Evolutionary conservation across 2,797 vertebrate genomes (phyloP), one percentile per base, ranked within the genome.

Genomic region (Falco peregrinus): DNA sequence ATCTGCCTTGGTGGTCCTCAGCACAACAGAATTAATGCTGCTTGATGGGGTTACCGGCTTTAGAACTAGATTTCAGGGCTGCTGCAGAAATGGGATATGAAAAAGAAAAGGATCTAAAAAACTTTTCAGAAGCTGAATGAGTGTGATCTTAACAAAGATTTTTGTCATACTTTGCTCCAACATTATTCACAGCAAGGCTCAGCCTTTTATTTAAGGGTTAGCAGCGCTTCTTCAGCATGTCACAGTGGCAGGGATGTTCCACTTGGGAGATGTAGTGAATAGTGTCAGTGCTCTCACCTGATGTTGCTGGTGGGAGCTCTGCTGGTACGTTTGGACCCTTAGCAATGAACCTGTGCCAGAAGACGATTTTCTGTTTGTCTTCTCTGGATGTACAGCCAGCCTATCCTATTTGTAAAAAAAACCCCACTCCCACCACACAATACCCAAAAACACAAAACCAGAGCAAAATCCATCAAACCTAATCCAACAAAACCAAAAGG

Each of bases 241-340:
- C 20, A 9, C 3, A 0, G 18, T 9, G 28, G 26, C 11, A 12
- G 47, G 29, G 18, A 16, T 61, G 8, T 47, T 35, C 1, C 16
- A 4, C 13, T 11, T 7, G 8, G 63, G 22, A 10, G 37, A 9
- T 20, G 7, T 4, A 16, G 24, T 1, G 12, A 48, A 10, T 14
- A 3, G 12, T 11, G 20, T 10, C n/a, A 5, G 26, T 11, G 41
- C n/a, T 57, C 31, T 57, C 5, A 4, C 22, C 48, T 1, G 4
- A 5, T 25, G 26, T 20, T 69, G 19, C 29, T 1, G 7, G 7
- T 16, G 39, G 17, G 13, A 48, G 24, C 47, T 35, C 43, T 56
- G 47, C 54, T 73, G 56, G 4, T 69, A 0, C 3, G 3, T 43
- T 15, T 33, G 57, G 13, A 35, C 26, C 39, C 33, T 45, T 33